phyloP scores from a whole-genome alignment of 2,888 invertebrate species.

The Pseudanteris insignis region DNA sequence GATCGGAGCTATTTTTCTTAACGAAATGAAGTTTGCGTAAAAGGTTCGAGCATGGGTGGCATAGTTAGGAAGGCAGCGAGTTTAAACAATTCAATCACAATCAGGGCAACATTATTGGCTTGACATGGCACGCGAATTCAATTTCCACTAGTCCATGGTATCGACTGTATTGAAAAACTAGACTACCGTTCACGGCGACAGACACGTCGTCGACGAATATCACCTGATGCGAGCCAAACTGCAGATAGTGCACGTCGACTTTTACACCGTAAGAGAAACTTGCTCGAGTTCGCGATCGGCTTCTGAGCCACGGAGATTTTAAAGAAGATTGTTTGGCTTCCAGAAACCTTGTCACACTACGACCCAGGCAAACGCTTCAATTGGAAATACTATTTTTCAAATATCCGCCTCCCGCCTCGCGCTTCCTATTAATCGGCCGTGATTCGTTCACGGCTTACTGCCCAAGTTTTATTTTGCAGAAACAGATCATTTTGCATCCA shows the following conservation, averaged over 20 bases:
- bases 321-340: conserved; percentile 55
- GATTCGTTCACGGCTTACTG: no score
- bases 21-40: no score
- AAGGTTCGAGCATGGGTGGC: no score
- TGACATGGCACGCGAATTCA: neutral
- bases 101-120: no score
- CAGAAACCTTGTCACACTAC: conserved; percentile 52
- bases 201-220: conserved; percentile 36
- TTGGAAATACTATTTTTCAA: conserved; percentile 33
- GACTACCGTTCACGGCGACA: conserved; percentile 27
- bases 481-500: no score
- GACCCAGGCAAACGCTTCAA: conserved; percentile 45
- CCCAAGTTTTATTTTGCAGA: no score
- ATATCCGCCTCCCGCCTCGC: conserved; percentile 17
- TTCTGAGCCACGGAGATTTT: conserved; percentile 51
- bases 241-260: conserved; percentile 33
- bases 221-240: conserved; percentile 31
- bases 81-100: no score
- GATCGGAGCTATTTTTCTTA: no score
- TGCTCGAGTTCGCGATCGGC: conserved; percentile 50
- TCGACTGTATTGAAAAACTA: conserved; percentile 30
- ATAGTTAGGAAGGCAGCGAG: no score
- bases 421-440: no score
- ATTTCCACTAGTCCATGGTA: no score
- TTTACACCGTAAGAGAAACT: conserved; percentile 43